Percentiles rank a stretch among this genome's conserved stretches.
Evolutionary conservation across 2,888 invertebrate species (phyloP).

Genomic region (Microplitis manilae): DNA sequence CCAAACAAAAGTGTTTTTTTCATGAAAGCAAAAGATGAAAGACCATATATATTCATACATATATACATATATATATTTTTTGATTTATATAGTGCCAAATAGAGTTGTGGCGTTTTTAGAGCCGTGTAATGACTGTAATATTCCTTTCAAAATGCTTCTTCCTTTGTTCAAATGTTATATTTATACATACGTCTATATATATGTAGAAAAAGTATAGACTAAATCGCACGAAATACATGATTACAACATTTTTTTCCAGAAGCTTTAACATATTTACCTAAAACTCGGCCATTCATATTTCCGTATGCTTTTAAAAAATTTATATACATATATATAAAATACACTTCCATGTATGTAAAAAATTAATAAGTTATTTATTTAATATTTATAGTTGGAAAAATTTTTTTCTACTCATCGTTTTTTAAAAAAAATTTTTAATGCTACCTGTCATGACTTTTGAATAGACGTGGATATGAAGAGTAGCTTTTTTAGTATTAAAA

Average conservation of each 20-base stretch:
- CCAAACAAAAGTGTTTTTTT: background rate
- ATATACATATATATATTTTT: no score
- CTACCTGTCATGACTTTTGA: background rate
- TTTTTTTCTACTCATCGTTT: no score
- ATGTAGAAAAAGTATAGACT: background rate
- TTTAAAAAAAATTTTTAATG: background rate
- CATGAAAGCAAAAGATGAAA: slow-evolving; percentile 8
- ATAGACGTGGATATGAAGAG: background rate
- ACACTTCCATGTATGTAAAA: no score
- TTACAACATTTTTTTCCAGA: background rate
- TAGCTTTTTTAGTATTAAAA: background rate
- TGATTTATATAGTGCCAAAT: background rate
- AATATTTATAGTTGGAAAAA: no score
- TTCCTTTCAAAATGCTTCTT: slow-evolving; percentile 1
- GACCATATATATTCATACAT: background rate
- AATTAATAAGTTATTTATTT: no score
- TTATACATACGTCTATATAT: background rate
- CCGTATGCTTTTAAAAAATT: background rate
- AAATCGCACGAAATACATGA: background rate
- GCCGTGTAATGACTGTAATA: background rate
- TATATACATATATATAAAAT: background rate
- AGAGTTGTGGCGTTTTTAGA: slow-evolving; percentile 3
- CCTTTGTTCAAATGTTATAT: slow-evolving; percentile 14
- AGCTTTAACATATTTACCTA: background rate
- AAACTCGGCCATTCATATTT: background rate